Base-by-base conservation (phyloP, 2,888 invertebrate genomes). In the Folsomia manolachei region DNA sequence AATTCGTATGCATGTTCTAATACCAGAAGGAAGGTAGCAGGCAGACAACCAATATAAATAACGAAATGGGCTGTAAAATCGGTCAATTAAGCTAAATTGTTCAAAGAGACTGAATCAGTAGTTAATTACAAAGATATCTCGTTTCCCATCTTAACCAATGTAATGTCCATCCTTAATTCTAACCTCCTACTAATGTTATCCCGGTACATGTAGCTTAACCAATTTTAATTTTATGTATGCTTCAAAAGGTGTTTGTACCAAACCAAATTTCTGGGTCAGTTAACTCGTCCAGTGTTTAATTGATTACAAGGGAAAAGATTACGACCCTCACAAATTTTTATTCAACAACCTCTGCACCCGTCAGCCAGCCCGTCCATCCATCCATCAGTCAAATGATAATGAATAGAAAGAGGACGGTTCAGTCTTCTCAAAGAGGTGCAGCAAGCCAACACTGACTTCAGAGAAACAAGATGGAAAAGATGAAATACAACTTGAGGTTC, bases 31-130 rank as follows among this genome's bases (percentile, higher is more conserved):
- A n/a, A n/a, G n/a, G n/a, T n/a, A 51, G 9, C 51, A 51, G 9
- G 18, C 51, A 51, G 51, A 51, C 51, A 51, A 51, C 9, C 51
- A 51, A 51, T 51, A 11, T 51, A 51, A 51, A 11, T 11, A 27
- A 64, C 27, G 1, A 27, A 66, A 66, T 66, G 27, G 65, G 52
- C 39, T 21, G 65, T 66, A 51, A 66, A 66, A 66, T 66, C 65
- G 21, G 2, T 52, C 65, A 66, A 66, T 66, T 66, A 66, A 66
- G 27, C 52, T 52, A 21, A 66, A 66, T 66, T 66, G 27, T 26
- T 63, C 63, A 19, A 21, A 56, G 18, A 21, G 19, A 19, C 56
- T 56, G 56, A 56, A 56, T 56, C 56, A 56, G 56, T 56, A 56
- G 56, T 56, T 56, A 56, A 56, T 56, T 56, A 56, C 56, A 56